Evolutionary conservation across 1,140 invertebrate genomes (phyloP), one percentile per base, ranked within the genome.

Genomic region (Xylocopa sonorina): DNA sequence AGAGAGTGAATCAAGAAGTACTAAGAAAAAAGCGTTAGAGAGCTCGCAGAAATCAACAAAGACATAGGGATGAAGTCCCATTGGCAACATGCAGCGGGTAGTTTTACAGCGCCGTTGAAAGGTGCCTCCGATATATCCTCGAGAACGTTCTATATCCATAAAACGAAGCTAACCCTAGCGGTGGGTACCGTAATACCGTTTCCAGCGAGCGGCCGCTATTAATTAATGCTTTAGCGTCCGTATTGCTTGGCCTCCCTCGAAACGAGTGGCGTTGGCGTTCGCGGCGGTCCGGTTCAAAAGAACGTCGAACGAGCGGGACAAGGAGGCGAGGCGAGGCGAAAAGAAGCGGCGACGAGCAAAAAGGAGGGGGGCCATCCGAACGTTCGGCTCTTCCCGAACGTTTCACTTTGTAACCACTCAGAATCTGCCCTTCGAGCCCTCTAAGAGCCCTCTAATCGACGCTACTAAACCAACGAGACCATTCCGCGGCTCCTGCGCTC

Each of bases 361-460:
- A 34, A 34, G 57, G 21, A 60, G n/a, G 14, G n/a, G 5, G 29
- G 53, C 14, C 16, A 6, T 16, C 55, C 10, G 29, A 16, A 21
- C 55, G 18, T n/a, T n/a, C 67, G n/a, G 63, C n/a, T 64, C 75
- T 50, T 83, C 79, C 74, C 75, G 68, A 69, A 84, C 82, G 60
- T 84, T 84, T 84, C 68, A 84, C 77, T 84, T 81, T 84, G 83
- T 84, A 84, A 63, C 77, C 82, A 84, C 82, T 83, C 82, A 68
- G 34, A 72, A 73, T 68, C 72, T 71, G 71, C 60, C 62, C 67
- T 60, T 69, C 77, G 60, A 80, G 77, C 78, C 53, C 78, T 72
- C 51, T 85, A 85, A 86, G 81, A 82, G 51, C 84, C 77, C 76
- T 71, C 84, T 86, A 86, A 86, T 86, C 84, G 84, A 86, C 84